Conservation (phyloP, 1,140 invertebrate genomes). For the Neodiprion fabricii region DNA sequence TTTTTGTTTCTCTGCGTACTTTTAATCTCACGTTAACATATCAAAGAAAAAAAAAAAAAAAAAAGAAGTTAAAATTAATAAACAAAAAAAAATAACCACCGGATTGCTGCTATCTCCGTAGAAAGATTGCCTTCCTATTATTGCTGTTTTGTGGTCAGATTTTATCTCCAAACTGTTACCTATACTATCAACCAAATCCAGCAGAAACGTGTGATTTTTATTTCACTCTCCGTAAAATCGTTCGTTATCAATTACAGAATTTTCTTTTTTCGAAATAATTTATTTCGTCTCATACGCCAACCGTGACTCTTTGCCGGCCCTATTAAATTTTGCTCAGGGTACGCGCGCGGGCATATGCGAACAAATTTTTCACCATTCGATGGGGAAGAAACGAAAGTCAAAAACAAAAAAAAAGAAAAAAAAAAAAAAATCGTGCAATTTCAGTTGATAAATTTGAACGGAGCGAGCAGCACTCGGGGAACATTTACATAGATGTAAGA, state of each 20-base stretch:
- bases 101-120: too few species aligned
- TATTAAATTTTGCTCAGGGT: slow-evolving; percentile 45
- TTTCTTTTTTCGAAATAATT: not conserved
- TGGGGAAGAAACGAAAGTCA: not conserved
- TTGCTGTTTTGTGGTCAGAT: too few species aligned
- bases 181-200: too few species aligned
- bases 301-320: slow-evolving; percentile 51
- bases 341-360: slow-evolving; percentile 45
- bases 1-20: too few species aligned
- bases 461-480: not conserved
- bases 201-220: not conserved
- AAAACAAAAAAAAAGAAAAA: slow-evolving; percentile 10
- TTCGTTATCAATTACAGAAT: not conserved
- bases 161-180: too few species aligned
- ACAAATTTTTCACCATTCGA: not conserved
- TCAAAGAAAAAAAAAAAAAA: too few species aligned
- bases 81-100: too few species aligned
- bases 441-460: not conserved
- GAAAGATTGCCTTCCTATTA: too few species aligned
- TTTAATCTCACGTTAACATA: too few species aligned
- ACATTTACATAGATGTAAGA: not conserved
- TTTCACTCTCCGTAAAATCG: not conserved
- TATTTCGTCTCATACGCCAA: slow-evolving; percentile 41
- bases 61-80: too few species aligned
- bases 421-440: not conserved